Conservation (phyloP, 2,888 invertebrate species). For the Drosophila limbata region DNA sequence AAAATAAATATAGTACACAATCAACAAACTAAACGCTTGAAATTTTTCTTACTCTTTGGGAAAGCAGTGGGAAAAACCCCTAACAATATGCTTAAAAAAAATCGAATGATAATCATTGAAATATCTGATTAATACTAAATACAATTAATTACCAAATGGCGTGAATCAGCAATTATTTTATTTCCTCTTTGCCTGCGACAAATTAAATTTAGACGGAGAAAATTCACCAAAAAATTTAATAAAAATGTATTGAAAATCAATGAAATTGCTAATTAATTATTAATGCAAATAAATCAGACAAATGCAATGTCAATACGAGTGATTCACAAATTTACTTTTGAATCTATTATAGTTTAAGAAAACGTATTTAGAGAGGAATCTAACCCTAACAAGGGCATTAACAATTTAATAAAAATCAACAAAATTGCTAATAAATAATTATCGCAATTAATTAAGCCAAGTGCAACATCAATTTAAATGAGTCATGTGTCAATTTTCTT, state of each 20-base stretch:
- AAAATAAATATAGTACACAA: constrained; percentile 42
- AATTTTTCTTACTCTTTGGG: constrained; percentile 4
- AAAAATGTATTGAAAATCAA: background rate
- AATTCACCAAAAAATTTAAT: background rate
- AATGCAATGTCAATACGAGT: background rate
- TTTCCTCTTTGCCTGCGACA: background rate
- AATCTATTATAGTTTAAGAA: background rate
- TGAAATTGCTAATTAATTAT: constrained; percentile 1
- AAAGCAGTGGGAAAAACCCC: background rate
- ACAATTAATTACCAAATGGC: background rate
- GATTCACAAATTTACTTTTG: background rate
- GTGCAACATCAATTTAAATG: background rate
- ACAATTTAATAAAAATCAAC: constrained; percentile 1
- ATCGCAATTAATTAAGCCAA: background rate
- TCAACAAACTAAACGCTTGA: constrained; percentile 34
- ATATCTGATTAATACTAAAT: background rate
- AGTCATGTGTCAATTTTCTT: background rate
- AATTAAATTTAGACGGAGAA: background rate
- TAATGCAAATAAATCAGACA: background rate
- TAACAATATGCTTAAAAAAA: background rate
- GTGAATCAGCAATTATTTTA: background rate
- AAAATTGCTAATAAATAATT: background rate
- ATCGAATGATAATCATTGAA: background rate
- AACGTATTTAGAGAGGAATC: background rate
- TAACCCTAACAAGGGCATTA: background rate